These are phyloP conservation scores for Aphaenogaster floridana DNA, from an alignment of 1,140 invertebrate genomes.

Conservation along the genomic window DNA sequence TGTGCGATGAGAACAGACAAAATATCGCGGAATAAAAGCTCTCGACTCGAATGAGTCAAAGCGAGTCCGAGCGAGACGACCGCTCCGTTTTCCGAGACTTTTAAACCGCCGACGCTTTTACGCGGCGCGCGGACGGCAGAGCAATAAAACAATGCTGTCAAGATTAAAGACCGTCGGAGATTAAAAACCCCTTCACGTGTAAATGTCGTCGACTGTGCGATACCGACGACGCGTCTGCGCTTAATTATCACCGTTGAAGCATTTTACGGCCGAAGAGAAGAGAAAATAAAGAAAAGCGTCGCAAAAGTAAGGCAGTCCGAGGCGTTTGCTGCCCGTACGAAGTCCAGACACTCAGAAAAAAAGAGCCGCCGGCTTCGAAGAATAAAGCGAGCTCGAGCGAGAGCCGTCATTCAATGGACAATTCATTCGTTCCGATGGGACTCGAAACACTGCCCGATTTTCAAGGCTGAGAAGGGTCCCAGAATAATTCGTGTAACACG, in stretches of 20 bases:
- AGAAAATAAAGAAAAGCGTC: background rate
- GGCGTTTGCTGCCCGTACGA: background rate
- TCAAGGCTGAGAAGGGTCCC: conserved; percentile 6
- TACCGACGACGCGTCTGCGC: conserved; percentile 21
- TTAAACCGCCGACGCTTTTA: conserved; percentile 16
- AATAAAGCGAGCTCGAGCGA: conserved; percentile 25
- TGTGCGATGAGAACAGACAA: background rate
- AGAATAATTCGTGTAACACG: conserved; percentile 16
- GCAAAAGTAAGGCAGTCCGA: conserved; percentile 7
- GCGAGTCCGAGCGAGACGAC: background rate
- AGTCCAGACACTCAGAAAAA: background rate
- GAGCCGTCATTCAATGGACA: conserved; percentile 1
- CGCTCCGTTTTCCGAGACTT: conserved; percentile 6
- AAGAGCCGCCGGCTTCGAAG: background rate
- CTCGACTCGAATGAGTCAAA: background rate
- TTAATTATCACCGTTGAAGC: background rate
- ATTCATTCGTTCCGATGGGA: background rate
- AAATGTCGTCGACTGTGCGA: conserved; percentile 11
- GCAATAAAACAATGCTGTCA: conserved; percentile 28
- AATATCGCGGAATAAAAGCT: background rate
- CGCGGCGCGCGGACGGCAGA: background rate
- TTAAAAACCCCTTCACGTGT: conserved; percentile 30
- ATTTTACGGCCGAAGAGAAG: conserved; percentile 22
- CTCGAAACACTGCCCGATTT: conserved; percentile 1
- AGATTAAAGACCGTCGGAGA: conserved; percentile 39